Evolutionary conservation across 2,888 invertebrate species (phyloP).

Genomic region (Copidosoma aretas): DNA sequence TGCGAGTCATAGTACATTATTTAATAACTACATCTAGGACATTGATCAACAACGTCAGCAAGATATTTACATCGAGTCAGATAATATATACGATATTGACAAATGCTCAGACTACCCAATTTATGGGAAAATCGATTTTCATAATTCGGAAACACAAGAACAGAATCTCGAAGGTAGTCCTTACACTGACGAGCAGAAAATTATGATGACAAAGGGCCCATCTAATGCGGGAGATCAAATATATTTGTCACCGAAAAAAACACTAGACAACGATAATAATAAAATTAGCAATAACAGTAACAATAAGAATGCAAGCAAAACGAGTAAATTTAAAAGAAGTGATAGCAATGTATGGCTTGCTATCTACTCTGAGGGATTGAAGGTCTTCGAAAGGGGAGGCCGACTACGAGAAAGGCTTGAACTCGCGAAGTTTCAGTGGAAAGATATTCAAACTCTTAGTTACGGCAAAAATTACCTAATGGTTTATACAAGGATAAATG

Average conservation of each 20-base stretch:
- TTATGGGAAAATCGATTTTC: constrained; percentile 48
- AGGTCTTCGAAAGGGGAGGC: constrained; percentile 59
- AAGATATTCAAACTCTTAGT: constrained; percentile 77
- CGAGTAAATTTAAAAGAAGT: constrained; percentile 51
- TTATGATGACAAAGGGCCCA: constrained; percentile 34
- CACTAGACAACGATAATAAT: constrained; percentile 43
- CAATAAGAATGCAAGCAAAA: constrained; percentile 45
- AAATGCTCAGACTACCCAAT: constrained; percentile 44
- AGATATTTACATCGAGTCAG: constrained; percentile 40
- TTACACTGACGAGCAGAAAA: constrained; percentile 47
- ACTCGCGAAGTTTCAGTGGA: constrained; percentile 69
- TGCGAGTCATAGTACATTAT: too few species aligned
- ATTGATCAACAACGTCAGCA: constrained; percentile 24
- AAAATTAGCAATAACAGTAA: constrained; percentile 46
- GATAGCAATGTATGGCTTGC: constrained; percentile 62
- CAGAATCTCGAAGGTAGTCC: constrained; percentile 46
- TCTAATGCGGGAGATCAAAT: constrained; percentile 39
- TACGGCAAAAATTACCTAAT: constrained; percentile 77
- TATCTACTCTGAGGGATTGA: constrained; percentile 61
- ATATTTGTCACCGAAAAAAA: constrained; percentile 42
- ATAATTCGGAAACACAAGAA: constrained; percentile 45
- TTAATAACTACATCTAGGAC: not conserved
- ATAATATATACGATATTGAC: constrained; percentile 51
- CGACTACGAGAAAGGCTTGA: constrained; percentile 55
- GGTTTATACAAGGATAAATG: constrained; percentile 65